Conservation (phyloP, 2,113 vertebrate genomes). For the Silurus glanis region DNA sequence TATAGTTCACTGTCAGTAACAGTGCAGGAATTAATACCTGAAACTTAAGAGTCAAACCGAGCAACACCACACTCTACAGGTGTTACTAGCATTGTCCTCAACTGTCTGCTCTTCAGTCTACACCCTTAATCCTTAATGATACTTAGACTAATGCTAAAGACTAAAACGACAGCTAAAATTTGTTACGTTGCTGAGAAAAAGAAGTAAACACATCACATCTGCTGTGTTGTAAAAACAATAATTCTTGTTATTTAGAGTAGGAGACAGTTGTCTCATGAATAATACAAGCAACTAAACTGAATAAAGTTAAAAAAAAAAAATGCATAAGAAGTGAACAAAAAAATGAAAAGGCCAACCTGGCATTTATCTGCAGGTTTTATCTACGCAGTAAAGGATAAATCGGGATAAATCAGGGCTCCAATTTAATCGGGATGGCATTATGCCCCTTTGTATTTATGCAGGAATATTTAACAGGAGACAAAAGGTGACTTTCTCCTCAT, state of each 20-base stretch:
- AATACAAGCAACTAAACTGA: constrained; percentile 31
- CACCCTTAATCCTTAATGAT: neutral
- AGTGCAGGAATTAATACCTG: constrained; percentile 38
- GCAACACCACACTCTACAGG: constrained; percentile 31
- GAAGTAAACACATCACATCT: neutral
- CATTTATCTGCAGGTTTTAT: constrained; percentile 84
- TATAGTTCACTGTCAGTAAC: constrained; percentile 35
- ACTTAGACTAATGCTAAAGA: neutral
- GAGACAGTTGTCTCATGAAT: constrained; percentile 24
- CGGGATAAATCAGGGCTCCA: constrained; percentile 84
- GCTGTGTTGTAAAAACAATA: neutral
- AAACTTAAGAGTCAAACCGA: constrained; percentile 39
- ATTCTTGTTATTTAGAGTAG: constrained; percentile 9
- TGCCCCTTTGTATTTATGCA: constrained; percentile 86
- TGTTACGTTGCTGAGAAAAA: neutral
- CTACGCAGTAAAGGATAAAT: constrained; percentile 77
- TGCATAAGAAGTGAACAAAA: constrained; percentile 40
- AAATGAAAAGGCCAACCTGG: constrained; percentile 59
- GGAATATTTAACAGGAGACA: constrained; percentile 92
- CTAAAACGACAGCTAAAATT: neutral
- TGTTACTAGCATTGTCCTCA: neutral
- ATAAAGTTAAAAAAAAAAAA: constrained; percentile 48
- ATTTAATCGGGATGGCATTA: constrained; percentile 77
- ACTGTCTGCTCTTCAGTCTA: neutral
- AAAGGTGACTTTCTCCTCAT: constrained; percentile 94